phyloP scores from a whole-genome alignment of 1,140 invertebrate genomes.

The Meloidogyne hapla region DNA sequence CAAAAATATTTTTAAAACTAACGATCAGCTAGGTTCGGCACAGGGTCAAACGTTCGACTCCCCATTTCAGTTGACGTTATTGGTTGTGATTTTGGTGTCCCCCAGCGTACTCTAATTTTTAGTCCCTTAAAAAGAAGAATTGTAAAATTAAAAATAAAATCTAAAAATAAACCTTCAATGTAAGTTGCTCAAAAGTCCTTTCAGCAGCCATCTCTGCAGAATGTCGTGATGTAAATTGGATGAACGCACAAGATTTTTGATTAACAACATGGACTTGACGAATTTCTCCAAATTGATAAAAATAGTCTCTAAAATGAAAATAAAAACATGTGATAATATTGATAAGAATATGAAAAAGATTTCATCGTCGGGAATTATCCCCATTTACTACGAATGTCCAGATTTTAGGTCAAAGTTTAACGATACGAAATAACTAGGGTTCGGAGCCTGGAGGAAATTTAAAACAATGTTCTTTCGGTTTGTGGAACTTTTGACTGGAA shows the following conservation, averaged over 20 bases:
- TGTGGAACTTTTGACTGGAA: too few relatives aligned
- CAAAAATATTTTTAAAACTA: conserved; percentile 33
- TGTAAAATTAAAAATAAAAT: not conserved
- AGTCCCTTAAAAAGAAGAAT: conserved; percentile 74
- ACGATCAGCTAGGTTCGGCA: conserved; percentile 57
- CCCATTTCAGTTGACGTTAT: conserved; percentile 29
- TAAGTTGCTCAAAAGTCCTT: conserved; percentile 91
- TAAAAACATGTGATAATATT: too few relatives aligned
- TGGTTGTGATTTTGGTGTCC: conserved; percentile 65
- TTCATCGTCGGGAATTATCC: too few relatives aligned
- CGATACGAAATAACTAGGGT: too few relatives aligned
- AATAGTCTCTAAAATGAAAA: conserved; percentile 72
- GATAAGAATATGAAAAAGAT: too few relatives aligned
- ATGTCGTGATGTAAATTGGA: conserved; percentile 85
- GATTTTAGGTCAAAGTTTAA: too few relatives aligned
- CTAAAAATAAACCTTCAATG: conserved; percentile 62
- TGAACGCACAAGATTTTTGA: conserved; percentile 93
- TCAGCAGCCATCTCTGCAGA: conserved; percentile 91
- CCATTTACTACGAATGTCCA: too few relatives aligned
- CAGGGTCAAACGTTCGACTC: conserved; percentile 45
- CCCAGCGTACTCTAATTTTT: conserved; percentile 93
- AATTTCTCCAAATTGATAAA: conserved; percentile 99
- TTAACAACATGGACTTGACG: conserved; percentile 84
- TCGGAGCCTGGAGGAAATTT: too few relatives aligned
- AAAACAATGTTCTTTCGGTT: too few relatives aligned